These are phyloP conservation scores for Cerastoderma edule DNA, from an alignment of 2,888 invertebrate genomes.

Conservation along the genomic window DNA sequence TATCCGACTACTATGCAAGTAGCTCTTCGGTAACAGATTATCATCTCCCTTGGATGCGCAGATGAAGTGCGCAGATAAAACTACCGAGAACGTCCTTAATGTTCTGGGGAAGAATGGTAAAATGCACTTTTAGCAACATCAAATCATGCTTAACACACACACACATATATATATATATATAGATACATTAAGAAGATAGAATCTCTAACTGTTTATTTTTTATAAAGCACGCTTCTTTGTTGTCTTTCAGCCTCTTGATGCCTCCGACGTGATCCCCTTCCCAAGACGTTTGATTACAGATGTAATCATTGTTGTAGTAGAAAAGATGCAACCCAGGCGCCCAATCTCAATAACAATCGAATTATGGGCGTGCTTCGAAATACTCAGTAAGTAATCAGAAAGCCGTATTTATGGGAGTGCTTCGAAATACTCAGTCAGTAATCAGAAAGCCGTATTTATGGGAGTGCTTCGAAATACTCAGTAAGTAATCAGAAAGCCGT, in stretches of 20 bases:
- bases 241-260: slow-evolving; percentile 38
- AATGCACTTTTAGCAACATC: too few relatives aligned
- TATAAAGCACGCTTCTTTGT: not conserved
- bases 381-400: slow-evolving; percentile 26
- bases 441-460: too few relatives aligned
- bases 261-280: slow-evolving; percentile 29
- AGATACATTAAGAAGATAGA: too few relatives aligned
- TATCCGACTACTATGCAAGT: too few relatives aligned
- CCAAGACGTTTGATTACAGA: slow-evolving; percentile 30
- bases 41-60: too few relatives aligned
- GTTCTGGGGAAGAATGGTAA: too few relatives aligned
- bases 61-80: too few relatives aligned
- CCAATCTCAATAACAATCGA: slow-evolving; percentile 35
- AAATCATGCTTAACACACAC: too few relatives aligned
- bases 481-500: not conserved
- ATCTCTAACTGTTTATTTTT: not conserved
- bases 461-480: not conserved
- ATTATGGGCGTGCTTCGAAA: slow-evolving; percentile 44
- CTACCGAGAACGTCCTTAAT: too few relatives aligned
- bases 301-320: slow-evolving; percentile 37
- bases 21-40: too few relatives aligned
- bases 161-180: too few relatives aligned
- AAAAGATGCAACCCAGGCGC: slow-evolving; percentile 22
- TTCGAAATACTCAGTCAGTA: not conserved
- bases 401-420: too few relatives aligned